A percentile compares a stretch with the other conserved stretches of the same genome.
These are phyloP conservation scores for Dromococcyx pavoninus DNA, from an alignment of 2,797 vertebrate genomes.

Conservation along the genomic window DNA sequence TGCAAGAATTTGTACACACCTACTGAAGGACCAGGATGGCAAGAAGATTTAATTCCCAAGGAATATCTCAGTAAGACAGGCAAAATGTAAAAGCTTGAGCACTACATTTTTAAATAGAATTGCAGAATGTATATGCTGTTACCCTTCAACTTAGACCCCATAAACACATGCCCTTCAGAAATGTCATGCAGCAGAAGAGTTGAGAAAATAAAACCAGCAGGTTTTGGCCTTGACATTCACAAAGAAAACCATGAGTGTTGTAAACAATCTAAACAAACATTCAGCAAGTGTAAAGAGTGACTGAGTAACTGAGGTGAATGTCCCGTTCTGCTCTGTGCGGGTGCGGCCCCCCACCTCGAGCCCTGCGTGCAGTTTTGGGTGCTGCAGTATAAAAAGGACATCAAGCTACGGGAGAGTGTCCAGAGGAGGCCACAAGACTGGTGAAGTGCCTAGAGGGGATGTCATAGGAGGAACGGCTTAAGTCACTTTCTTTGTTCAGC, in stretches of 20 bases:
- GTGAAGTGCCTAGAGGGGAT: too few species aligned
- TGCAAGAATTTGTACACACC: background rate
- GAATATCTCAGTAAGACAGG: background rate
- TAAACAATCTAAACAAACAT: background rate
- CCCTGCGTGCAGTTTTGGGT: too few species aligned
- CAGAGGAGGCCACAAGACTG: too few species aligned
- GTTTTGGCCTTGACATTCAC: background rate
- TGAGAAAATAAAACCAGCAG: background rate
- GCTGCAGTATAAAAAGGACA: too few species aligned
- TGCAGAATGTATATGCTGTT: background rate
- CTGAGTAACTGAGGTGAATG: too few species aligned
- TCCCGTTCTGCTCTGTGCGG: too few species aligned
- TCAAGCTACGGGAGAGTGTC: too few species aligned
- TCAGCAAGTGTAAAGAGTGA: background rate
- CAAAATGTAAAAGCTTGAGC: background rate
- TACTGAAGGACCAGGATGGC: background rate
- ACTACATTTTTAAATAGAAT: background rate
- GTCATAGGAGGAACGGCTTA: too few species aligned
- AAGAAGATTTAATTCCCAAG: background rate
- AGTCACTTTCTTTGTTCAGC: too few species aligned
- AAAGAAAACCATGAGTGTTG: background rate
- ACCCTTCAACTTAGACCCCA: background rate
- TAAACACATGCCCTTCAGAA: background rate
- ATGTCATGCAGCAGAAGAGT: accelerated
- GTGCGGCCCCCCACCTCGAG: too few species aligned